phyloP scores from a whole-genome alignment of 2,113 vertebrate species.

The Glaucomys volans region DNA sequence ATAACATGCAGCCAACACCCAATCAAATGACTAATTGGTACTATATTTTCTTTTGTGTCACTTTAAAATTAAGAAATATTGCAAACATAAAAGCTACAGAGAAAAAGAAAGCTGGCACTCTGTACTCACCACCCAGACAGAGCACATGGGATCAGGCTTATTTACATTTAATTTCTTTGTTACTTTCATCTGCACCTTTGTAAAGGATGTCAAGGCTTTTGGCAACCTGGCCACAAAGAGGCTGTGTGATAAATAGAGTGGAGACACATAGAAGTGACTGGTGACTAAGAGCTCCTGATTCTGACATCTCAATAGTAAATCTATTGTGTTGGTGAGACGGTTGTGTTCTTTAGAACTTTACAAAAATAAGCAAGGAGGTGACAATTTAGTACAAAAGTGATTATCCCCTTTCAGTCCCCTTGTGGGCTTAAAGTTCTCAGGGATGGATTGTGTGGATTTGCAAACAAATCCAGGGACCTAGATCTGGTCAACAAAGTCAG shows the following conservation, averaged over 20 bases:
- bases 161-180: constrained; percentile 60
- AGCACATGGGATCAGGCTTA: background rate
- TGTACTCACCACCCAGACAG: background rate
- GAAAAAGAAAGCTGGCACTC: background rate
- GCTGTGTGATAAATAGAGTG: constrained; percentile 46
- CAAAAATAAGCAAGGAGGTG: constrained; percentile 79
- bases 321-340: constrained; percentile 78
- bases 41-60: background rate
- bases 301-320: constrained; percentile 85
- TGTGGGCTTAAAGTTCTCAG: constrained; percentile 57
- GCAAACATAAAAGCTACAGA: background rate
- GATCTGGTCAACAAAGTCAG: constrained; percentile 56
- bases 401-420: constrained; percentile 60
- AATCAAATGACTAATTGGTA: background rate
- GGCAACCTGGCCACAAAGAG: constrained; percentile 50
- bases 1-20: background rate
- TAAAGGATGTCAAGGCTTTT: constrained; percentile 62
- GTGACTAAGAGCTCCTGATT: constrained; percentile 78
- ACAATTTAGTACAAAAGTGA: constrained; percentile 76
- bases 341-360: constrained; percentile 74
- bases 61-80: constrained; percentile 14
- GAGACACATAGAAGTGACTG: constrained; percentile 13
- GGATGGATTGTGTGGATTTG: constrained; percentile 63
- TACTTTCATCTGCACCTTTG: constrained; percentile 70
- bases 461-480: constrained; percentile 69